A percentile compares a stretch with the other conserved stretches of the same genome.
phyloP scores from a whole-genome alignment of 2,888 invertebrate species.

The Ecliptopera silaceata region DNA sequence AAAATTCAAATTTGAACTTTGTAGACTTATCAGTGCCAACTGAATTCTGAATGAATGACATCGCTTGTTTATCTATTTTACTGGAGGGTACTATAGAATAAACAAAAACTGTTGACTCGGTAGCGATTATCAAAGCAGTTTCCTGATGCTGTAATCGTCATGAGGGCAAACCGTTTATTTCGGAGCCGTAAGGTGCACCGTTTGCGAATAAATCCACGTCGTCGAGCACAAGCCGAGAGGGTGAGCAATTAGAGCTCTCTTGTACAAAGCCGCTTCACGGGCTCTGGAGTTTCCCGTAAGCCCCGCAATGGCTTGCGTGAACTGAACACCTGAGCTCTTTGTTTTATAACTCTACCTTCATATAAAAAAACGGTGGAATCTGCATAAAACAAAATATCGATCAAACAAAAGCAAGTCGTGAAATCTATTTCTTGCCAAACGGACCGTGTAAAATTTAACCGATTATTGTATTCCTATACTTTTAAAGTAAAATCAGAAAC shows the following conservation, averaged over 20 bases:
- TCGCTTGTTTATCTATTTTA: not conserved
- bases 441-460: not conserved
- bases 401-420: too few relatives aligned
- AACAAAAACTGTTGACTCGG: not conserved
- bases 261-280: slow-evolving; percentile 53
- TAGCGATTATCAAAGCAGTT: not conserved
- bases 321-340: slow-evolving; percentile 43
- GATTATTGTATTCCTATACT: too few relatives aligned
- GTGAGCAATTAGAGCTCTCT: slow-evolving; percentile 70
- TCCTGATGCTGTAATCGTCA: not conserved
- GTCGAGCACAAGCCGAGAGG: slow-evolving; percentile 55
- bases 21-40: slow-evolving; percentile 7
- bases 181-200: slow-evolving; percentile 34
- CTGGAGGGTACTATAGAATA: too few relatives aligned
- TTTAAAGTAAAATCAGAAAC: not conserved
- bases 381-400: too few relatives aligned
- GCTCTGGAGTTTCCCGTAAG: slow-evolving; percentile 49
- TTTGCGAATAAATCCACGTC: slow-evolving; percentile 59
- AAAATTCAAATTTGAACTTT: slow-evolving; percentile 5
- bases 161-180: slow-evolving; percentile 15
- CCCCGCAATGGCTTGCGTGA: slow-evolving; percentile 43
- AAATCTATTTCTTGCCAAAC: too few relatives aligned
- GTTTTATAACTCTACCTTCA: slow-evolving; percentile 22
- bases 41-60: not conserved
- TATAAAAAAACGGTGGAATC: slow-evolving; percentile 11